Evolutionary conservation across 2,888 invertebrate genomes (phyloP), one percentile per base, ranked within the genome.

Genomic region (Meta bourneti): DNA sequence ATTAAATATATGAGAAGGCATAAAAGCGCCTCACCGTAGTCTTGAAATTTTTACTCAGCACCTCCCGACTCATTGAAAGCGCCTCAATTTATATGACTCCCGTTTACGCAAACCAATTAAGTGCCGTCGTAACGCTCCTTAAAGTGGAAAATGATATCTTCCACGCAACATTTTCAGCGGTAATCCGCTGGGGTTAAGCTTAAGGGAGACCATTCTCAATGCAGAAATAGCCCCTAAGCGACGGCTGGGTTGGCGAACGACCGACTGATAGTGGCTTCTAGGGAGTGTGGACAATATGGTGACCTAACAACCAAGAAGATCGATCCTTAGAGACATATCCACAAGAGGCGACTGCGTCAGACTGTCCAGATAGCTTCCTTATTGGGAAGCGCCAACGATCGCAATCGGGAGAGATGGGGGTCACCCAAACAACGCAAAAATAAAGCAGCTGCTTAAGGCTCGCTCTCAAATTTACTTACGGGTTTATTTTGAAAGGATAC

Each of bases 241-340:
- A 75, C 85, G 61, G 77, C 54, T 34, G 85, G 61, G 69, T 52
- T 88, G 81, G 74, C 80, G 78, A 69, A 81, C 48, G 77, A 77
- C 82, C 69, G 82, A 75, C 80, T 90, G 90, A 90, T 90, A 90
- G 86, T 52, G 81, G 80, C 90, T 80, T 80, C 72, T 34, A 75
- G 79, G 74, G 90, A 90, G 90, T 90, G 90, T 80, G 90, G 91
- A 91, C 91, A 91, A 82, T 91, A 91, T 87, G 91, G 86, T 91
- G 91, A 90, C 90, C 90, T 90, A 90, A 90, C 90, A 90, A 80
- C 91, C 87, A 78, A 54, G 77, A 77, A 87, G 91, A 91, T 91
- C 91, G 91, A 91, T 91, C 91, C 91, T 91, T 77, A 54, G 91
- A 91, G 91, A 91, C 91, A 86, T 86, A 72, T 79, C 78, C 82